Evolutionary conservation across 2,797 vertebrate species (phyloP).

Genomic region (Lithobates pipiens): DNA sequence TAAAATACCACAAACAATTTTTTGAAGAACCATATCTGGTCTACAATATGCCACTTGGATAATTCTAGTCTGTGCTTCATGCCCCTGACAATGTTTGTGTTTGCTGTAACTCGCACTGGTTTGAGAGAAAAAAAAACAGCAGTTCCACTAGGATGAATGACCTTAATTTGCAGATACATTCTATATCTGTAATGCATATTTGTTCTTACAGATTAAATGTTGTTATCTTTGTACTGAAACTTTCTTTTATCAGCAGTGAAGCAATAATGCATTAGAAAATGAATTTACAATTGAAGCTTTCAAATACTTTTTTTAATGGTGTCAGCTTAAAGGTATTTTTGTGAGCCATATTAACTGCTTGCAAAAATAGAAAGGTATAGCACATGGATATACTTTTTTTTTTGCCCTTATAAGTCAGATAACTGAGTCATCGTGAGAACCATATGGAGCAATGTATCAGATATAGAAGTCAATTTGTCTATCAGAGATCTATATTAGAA

Average conservation of each 20-base stretch:
- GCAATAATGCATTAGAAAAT: conserved; percentile 32
- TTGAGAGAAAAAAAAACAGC: no score
- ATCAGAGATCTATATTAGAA: neutral
- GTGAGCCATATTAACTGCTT: conserved; percentile 11
- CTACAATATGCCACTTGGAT: no score
- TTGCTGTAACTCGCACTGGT: no score
- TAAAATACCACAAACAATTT: no score
- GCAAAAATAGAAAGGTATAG: conserved; percentile 1
- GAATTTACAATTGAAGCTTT: neutral
- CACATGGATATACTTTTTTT: neutral
- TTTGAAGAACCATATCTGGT: no score
- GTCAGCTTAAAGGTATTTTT: neutral
- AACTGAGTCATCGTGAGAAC: conserved; percentile 10
- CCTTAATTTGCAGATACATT: neutral
- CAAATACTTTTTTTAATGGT: neutral
- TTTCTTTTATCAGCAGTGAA: neutral
- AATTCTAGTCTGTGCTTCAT: no score
- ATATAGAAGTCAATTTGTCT: conserved; percentile 5
- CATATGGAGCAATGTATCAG: conserved; percentile 11
- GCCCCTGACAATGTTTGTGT: no score
- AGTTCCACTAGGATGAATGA: neutral
- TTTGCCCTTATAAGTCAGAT: neutral
- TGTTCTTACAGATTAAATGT: neutral
- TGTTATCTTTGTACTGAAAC: neutral
- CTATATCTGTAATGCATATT: neutral